Base-by-base conservation (phyloP, 2,888 invertebrate genomes). In the Synergus gifuensis region DNA sequence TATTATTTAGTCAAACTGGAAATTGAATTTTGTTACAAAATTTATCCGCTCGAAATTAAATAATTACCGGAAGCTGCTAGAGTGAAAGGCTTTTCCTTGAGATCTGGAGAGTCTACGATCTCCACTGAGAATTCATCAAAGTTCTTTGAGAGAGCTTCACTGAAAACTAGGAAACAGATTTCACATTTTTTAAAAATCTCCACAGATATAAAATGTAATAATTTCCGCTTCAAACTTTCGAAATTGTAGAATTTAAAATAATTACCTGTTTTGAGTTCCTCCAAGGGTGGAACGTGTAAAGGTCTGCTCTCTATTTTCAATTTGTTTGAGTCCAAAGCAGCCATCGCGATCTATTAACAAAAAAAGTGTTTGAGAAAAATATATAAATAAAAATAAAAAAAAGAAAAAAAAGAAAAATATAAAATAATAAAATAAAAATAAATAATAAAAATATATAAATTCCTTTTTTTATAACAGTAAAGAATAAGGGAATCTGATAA, bases 41-140 rank as follows among this genome's bases (percentile, higher is more conserved):
- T 76, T 94, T 94, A 96, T 36, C 36, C 4, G 2, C 36, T 36
- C 36, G 36, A 36, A 36, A 82, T 67, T 54, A 82, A 83, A 58
- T 54, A 66, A 78, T 88, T 93, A 97, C 98, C 98, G 93, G 95
- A 93, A 63, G 95, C 95, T n/a, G 96, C 96, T 83, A 98, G 94
- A 81, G 94, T 94, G 91, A 96, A 98, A 0, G 98, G 98, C 36
- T 94, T 89, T 89, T 95, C 92, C 2, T 95, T 96, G 83, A 99
- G 94, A 93, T 98, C 96, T 0, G 98, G 98, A 90, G 98, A 96
- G 58, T 96, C 95, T 14, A 95, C 96, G n/a, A 97, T 95, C 67
- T 95, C 94, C 2, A 97, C 97, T 49, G 91, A 90, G 42, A 96
- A 96, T 78, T 95, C 93, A 81, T 93, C 94, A 93, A 98, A 98